Evolutionary conservation across 2,113 vertebrate genomes (phyloP).

Genomic region (Gallinago media): DNA sequence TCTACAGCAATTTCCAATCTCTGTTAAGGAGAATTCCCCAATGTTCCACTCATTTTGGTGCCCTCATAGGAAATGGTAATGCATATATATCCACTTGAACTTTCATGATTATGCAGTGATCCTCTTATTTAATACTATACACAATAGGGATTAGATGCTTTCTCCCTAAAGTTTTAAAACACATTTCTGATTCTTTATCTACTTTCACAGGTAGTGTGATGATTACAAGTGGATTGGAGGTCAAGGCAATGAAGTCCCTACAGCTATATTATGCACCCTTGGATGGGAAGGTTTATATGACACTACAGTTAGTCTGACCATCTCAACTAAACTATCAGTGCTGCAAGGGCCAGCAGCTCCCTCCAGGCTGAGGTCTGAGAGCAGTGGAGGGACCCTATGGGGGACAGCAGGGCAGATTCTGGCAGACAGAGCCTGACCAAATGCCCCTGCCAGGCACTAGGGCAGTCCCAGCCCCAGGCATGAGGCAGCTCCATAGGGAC

Average conservation of each 20-base stretch:
- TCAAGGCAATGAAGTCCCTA: not conserved
- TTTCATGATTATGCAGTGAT: not conserved
- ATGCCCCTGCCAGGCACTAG: not conserved
- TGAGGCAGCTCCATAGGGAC: not conserved
- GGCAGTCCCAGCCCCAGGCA: not conserved
- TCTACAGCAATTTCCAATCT: not conserved
- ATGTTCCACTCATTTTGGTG: accelerated
- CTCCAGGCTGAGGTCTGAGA: not conserved
- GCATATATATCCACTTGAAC: not conserved
- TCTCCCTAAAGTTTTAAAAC: not conserved
- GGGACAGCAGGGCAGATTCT: not conserved
- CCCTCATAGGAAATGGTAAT: not conserved
- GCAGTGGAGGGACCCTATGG: accelerated
- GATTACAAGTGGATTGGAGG: not conserved
- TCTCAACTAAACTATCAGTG: not conserved
- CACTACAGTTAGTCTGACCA: not conserved
- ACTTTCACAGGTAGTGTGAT: not conserved
- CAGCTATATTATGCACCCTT: not conserved
- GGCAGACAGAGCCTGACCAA: not conserved
- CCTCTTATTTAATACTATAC: not conserved
- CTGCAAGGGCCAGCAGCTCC: not conserved
- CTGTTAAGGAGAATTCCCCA: not conserved
- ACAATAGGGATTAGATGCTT: not conserved
- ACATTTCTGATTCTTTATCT: not conserved
- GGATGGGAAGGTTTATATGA: not conserved